Percentiles rank a stretch among this genome's conserved stretches.
phyloP scores from a whole-genome alignment of 1,140 invertebrate genomes.

The Aradophagus sp. region DNA sequence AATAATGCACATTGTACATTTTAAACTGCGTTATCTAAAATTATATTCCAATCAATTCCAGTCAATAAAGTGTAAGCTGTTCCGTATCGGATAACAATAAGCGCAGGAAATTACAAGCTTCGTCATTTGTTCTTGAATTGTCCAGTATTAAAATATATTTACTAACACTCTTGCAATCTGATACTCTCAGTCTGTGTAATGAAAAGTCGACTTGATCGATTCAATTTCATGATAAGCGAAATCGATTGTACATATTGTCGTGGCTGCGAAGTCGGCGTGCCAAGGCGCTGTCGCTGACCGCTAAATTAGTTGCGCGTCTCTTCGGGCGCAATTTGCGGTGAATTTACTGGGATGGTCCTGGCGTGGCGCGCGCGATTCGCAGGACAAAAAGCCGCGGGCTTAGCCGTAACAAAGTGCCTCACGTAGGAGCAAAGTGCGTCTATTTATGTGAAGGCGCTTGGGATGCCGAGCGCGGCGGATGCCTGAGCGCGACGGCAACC shows the following conservation, averaged over 20 bases:
- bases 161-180: too few species aligned
- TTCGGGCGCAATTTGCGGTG: conserved; percentile 9
- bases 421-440: conserved; percentile 62
- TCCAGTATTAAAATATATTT: too few species aligned
- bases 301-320: conserved; percentile 31
- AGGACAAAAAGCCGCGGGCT: conserved; percentile 24
- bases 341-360: conserved; percentile 41
- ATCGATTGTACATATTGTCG: neutral
- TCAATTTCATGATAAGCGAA: too few species aligned
- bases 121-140: too few species aligned
- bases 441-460: conserved; percentile 60
- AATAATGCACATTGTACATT: too few species aligned
- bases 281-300: conserved; percentile 22
- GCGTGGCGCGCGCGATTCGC: conserved; percentile 19
- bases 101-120: too few species aligned
- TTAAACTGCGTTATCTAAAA: too few species aligned
- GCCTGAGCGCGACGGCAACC: conserved; percentile 52
- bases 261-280: neutral
- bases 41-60: too few species aligned
- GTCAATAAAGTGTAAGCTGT: too few species aligned
- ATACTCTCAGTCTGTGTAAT: too few species aligned
- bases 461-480: conserved; percentile 57
- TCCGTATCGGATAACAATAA: too few species aligned
- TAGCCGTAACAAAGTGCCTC: conserved; percentile 58
- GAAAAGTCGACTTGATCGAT: too few species aligned